A percentile compares a stretch with the other conserved stretches of the same genome.
These are phyloP conservation scores for Phlogophora meticulosa DNA, from an alignment of 2,888 invertebrate species.

Conservation along the genomic window DNA sequence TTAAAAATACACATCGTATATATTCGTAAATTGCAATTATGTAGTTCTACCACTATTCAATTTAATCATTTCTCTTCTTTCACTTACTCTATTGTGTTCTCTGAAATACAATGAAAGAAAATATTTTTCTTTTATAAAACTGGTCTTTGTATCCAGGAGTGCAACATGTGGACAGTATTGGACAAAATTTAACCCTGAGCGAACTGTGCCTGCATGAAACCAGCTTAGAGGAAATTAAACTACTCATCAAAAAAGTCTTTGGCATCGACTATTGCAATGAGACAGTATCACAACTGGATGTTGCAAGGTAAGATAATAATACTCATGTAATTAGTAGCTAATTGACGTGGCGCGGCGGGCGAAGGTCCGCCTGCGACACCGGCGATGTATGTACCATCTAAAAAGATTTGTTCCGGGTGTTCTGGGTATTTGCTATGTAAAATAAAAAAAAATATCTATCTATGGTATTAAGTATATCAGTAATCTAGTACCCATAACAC, in stretches of 20 bases:
- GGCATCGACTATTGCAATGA: constrained; percentile 61
- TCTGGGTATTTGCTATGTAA: no score
- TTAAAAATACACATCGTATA: no score
- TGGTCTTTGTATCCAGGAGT: constrained; percentile 31
- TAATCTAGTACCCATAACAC: no score
- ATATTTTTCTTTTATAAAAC: constrained; percentile 17
- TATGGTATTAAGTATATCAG: no score
- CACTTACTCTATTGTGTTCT: background rate
- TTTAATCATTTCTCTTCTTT: background rate
- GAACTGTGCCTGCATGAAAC: constrained; percentile 65
- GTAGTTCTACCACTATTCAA: background rate
- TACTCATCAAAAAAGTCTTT: constrained; percentile 65
- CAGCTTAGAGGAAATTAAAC: constrained; percentile 68
- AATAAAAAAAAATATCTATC: no score
- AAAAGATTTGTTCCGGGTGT: no score
- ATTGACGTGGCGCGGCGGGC: no score
- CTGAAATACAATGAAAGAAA: background rate
- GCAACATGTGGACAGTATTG: constrained; percentile 46
- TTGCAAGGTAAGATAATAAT: constrained; percentile 65
- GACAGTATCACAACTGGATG: constrained; percentile 56
- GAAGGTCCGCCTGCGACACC: no score
- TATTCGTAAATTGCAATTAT: background rate
- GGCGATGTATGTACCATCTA: no score
- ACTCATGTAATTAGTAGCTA: no score
- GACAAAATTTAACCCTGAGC: constrained; percentile 14